Evolutionary conservation across 1,140 invertebrate species (phyloP), one percentile per base, ranked within the genome.

Genomic region (Acyrthosiphon pisum): DNA sequence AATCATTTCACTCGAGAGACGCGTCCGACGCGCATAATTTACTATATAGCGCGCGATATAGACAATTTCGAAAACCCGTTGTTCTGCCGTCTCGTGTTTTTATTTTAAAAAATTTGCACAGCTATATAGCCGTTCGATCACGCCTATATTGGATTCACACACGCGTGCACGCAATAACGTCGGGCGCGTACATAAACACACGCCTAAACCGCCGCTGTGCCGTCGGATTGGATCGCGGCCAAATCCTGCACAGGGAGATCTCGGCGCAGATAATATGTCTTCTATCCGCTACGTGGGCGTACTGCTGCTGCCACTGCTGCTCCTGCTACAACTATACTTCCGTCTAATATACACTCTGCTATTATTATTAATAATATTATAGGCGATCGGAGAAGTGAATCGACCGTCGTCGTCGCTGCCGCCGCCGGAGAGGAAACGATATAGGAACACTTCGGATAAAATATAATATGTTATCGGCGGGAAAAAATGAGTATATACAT

Each of bases 241-340:
- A 88, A 88, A 48, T 30, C 86, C 84, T 41, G 84, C 37, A 26
- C 9, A 3, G 86, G 46, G 86, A 88, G 46, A 88, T 48, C 44
- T 50, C 46, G 20, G 0, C 14, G 26, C 26, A n/a, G 84, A 87
- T 46, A 87, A 44, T 18, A 30, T n/a, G 86, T 18, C 46, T 48
- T n/a, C 23, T 86, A 86, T 46, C 4, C 84, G 84, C 83, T 26
- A 84, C 83, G 83, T 84, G 37, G 84, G 84, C 84, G 84, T 86
- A 86, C 84, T 44, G 46, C 41, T 48, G 14, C 48, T 26, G 56
- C 23, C 9, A 11, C 30, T 68, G 30, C 60, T 68, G 60, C 60
- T 76, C 20, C 60, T 76, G 60, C 60, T n/a, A 76, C 60, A 20
- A 76, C 60, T 76, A 35, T 76, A 76, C 60, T 76, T 76, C 60